phyloP scores from a whole-genome alignment of 2,888 invertebrate species.

The Scaptomyza polygonia region DNA sequence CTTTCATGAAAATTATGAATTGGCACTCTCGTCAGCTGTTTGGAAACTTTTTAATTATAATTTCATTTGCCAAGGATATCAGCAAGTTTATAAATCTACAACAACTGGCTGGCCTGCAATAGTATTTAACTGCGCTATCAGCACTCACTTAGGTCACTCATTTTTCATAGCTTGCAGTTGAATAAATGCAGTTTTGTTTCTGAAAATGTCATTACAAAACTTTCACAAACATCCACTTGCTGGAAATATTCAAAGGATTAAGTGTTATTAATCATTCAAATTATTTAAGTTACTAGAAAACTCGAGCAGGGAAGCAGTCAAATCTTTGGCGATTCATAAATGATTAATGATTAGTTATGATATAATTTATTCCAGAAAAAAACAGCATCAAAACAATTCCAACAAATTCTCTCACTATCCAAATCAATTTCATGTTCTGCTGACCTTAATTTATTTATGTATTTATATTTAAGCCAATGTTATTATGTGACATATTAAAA shows the following conservation, averaged over 20 bases:
- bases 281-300: too few species aligned
- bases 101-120: background rate
- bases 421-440: background rate
- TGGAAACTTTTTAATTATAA: constrained; percentile 50
- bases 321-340: too few species aligned
- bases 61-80: constrained; percentile 3
- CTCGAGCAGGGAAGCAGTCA: too few species aligned
- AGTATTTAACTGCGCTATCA: background rate
- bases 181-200: background rate
- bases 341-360: too few species aligned
- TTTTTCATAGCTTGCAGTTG: background rate
- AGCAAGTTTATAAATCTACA: background rate
- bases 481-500: background rate
- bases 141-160: background rate
- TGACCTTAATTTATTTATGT: background rate
- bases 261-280: background rate
- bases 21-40: constrained; percentile 10
- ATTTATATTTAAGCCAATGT: background rate
- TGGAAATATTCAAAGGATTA: background rate
- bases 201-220: background rate
- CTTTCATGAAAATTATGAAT: constrained; percentile 12
- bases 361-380: too few species aligned
- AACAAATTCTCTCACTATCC: too few species aligned
- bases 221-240: background rate
- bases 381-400: too few species aligned